Base-by-base conservation (phyloP, 2,113 vertebrate species). In the Gavialis gangeticus region DNA sequence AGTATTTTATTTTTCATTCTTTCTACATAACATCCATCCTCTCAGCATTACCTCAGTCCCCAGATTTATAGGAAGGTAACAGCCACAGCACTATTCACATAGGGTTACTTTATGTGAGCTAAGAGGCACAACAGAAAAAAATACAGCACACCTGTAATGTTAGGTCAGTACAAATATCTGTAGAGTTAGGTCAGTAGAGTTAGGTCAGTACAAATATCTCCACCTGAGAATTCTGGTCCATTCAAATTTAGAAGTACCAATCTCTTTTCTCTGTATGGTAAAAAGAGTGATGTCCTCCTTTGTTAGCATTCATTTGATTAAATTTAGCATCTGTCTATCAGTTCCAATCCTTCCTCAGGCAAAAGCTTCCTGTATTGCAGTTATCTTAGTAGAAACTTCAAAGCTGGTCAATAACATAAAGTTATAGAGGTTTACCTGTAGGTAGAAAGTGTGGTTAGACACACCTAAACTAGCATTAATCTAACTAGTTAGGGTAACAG, bases 391-490 rank as follows among this genome's bases (percentile, higher is more conserved):
- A 73, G 12, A 73, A 73, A 24, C 6, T 46, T 73, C 69, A 71
- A 71, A 71, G 37, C 24, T 10, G 21, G 11, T 24, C 30, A 71
- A 71, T 6, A 69, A 21, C 67, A 9, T 46, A 46, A 46, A 46
- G 37, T 46, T 46, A 46, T 46, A 46, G 37, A 46, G 6, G 37
- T 79, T 87, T 82, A 14, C 5, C 37, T 93, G 28, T 9, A 54
- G 86, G 86, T 84, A 90, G 76, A 46, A 5, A 58, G 66, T 60
- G 90, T 55, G 0, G 0, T 55, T 69, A 80, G 56, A 77, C 37
- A 28, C 25, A 10, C 37, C 71, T 75, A 75, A 62, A 64, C n/a
- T 64, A 77, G 25, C n/a, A 89, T 92, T 75, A 87, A 78, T 75
- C 37, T 15, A 57, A 14, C 62, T 54, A 84, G 13, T 57, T 93